These are phyloP conservation scores for Lordiphosa andalusiaca DNA, from an alignment of 2,888 invertebrate species.

Conservation along the genomic window DNA sequence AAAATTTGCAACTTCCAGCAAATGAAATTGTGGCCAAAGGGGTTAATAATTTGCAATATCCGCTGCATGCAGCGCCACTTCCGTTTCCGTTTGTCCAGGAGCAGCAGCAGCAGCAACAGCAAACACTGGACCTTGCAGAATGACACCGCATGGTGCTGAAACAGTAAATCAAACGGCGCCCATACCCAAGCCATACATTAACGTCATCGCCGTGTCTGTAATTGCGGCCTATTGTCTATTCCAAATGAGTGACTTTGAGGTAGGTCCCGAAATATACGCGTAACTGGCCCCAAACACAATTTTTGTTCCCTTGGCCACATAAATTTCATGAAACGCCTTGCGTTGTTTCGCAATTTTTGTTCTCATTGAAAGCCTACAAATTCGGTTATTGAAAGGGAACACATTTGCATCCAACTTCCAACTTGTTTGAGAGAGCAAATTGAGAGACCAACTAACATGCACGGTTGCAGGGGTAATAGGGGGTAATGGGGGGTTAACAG, in stretches of 20 bases:
- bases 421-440: slow-evolving; percentile 2
- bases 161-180: not conserved
- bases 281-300: slow-evolving; percentile 5
- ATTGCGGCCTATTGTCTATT: slow-evolving; percentile 63
- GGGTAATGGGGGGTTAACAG: slow-evolving; percentile 1
- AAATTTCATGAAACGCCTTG: too few species aligned
- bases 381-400: slow-evolving; percentile 21
- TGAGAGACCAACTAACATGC: slow-evolving; percentile 12
- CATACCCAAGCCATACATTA: slow-evolving; percentile 6
- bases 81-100: slow-evolving; percentile 55
- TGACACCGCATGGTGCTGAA: slow-evolving; percentile 24
- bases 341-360: not conserved
- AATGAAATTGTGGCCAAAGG: slow-evolving; percentile 56
- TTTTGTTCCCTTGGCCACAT: not conserved
- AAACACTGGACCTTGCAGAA: slow-evolving; percentile 17
- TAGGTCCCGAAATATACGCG: slow-evolving; percentile 51
- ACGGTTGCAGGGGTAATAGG: slow-evolving; percentile 35
- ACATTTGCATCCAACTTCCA: not conserved
- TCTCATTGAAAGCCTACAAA: slow-evolving; percentile 4
- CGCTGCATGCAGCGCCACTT: slow-evolving; percentile 64
- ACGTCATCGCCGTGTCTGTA: slow-evolving; percentile 43
- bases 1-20: slow-evolving; percentile 19
- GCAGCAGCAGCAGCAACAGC: slow-evolving; percentile 19
- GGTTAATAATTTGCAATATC: slow-evolving; percentile 76
- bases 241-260: slow-evolving; percentile 64